Conservation (phyloP, 2,113 vertebrate species). For the Uropsilus gracilis region DNA sequence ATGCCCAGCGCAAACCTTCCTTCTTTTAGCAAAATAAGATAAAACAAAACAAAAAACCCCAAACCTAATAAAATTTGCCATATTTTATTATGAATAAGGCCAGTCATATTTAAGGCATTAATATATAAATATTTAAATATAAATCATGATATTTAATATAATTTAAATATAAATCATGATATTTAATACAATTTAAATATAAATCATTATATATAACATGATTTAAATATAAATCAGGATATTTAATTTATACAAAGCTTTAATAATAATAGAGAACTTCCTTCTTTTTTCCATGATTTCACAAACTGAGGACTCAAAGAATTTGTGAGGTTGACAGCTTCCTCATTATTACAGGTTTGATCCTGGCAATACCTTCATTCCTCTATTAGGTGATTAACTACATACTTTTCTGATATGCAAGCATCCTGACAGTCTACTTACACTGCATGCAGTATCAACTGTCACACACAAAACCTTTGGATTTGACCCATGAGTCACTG, state of each 20-base stretch:
- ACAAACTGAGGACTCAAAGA: slow-evolving; percentile 53
- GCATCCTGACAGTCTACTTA: background rate
- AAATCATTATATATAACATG: slow-evolving; percentile 18
- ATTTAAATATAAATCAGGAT: background rate
- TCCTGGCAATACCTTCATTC: slow-evolving; percentile 31
- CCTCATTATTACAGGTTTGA: slow-evolving; percentile 45
- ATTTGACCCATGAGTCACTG: background rate
- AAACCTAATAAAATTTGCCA: background rate
- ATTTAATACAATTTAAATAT: slow-evolving; percentile 19
- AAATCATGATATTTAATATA: too few relatives aligned
- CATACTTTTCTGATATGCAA: slow-evolving; percentile 27
- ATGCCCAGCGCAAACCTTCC: background rate
- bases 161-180: background rate
- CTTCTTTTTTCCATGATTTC: slow-evolving; percentile 51
- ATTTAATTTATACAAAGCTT: slow-evolving; percentile 38
- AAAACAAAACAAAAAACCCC: background rate
- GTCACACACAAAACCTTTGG: background rate
- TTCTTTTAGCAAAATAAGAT: background rate
- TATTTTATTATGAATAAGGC: background rate
- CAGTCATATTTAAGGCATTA: background rate
- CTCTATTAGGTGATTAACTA: background rate
- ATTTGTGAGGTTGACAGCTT: slow-evolving; percentile 5
- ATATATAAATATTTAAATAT: background rate
- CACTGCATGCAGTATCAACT: background rate
- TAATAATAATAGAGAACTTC: background rate